Evolutionary conservation across 2,113 vertebrate genomes (phyloP).

Genomic region (Neogobius melanostomus): DNA sequence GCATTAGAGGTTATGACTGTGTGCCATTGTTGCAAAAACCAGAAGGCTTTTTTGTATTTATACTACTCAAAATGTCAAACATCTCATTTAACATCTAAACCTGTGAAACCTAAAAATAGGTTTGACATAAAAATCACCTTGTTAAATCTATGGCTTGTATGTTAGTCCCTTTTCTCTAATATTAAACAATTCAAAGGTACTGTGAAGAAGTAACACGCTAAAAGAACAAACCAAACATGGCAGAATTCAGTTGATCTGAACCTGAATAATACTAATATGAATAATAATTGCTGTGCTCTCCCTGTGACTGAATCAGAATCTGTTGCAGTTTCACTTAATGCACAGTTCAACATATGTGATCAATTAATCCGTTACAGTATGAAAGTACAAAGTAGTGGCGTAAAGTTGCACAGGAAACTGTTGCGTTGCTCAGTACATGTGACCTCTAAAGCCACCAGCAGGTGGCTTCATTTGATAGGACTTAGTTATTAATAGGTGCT

Average conservation of each 20-base stretch:
- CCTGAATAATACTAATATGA: neutral
- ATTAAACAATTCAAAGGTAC: constrained; percentile 7
- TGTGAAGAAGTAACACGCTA: neutral
- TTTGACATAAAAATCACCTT: neutral
- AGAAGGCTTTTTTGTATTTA: constrained; percentile 29
- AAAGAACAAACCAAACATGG: neutral
- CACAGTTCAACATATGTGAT: too few relatives aligned
- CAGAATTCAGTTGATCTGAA: neutral
- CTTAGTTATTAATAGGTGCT: constrained; percentile 29
- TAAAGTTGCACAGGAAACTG: neutral
- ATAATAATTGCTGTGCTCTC: neutral
- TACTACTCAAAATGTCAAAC: constrained; percentile 42
- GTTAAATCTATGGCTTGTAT: constrained; percentile 30
- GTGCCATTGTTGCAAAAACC: constrained; percentile 12
- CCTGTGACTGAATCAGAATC: neutral
- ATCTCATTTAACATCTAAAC: neutral
- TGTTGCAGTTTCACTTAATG: neutral
- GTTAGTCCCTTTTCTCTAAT: constrained; percentile 8
- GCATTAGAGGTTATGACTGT: neutral
- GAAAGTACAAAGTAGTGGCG: too few relatives aligned
- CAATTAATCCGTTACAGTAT: too few relatives aligned
- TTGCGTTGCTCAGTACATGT: neutral
- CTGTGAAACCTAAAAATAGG: neutral
- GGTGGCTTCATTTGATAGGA: constrained; percentile 4
- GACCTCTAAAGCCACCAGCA: neutral